Evolutionary conservation across 2,113 vertebrate genomes (phyloP), one percentile per base, ranked within the genome.

Genomic region (Indri indri): DNA sequence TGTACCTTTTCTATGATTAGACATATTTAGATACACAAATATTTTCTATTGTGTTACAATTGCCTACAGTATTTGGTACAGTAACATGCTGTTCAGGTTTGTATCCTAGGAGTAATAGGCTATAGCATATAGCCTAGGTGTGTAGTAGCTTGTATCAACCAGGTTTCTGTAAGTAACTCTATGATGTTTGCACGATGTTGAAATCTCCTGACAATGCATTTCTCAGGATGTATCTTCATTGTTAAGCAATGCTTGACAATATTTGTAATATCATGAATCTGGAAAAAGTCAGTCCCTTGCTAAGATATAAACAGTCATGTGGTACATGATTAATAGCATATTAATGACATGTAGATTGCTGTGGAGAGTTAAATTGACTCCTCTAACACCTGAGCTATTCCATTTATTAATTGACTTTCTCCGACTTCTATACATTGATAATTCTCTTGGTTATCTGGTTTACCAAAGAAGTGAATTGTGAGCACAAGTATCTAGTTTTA

Each of bases 191-290:
- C 14, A 47, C 27, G 18, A 74, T 8, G 14, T 30, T 32, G 8
- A 76, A 47, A 47, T 18, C 42, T 3, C 73, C 27, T 32, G 16
- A 47, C 25, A 76, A 17, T 42, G 8, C 27, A 76, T 47, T 47
- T 76, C 73, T 76, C 4, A 3, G 73, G 27, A 47, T 8, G 8
- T 47, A 47, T 32, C 73, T 7, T 16, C 45, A 18, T 76, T 32
- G 73, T 76, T 32, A 76, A 32, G 42, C 16, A 8, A 47, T 8
- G 16, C 14, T 32, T 47, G 27, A 9, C 42, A 18, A 27, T 32
- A 65, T 88, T 84, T 97, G 30, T 45, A 91, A 81, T 68, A n/a
- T 74, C 32, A 79, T 68, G 34, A 52, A 93, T 96, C 47, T 96
- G 27, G 80, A 86, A 71, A 92, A 88, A 71, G 8, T 40, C 82